Evolutionary conservation across 1,140 invertebrate genomes (phyloP), one percentile per base, ranked within the genome.

Genomic region (Drosophila oshimai): DNA sequence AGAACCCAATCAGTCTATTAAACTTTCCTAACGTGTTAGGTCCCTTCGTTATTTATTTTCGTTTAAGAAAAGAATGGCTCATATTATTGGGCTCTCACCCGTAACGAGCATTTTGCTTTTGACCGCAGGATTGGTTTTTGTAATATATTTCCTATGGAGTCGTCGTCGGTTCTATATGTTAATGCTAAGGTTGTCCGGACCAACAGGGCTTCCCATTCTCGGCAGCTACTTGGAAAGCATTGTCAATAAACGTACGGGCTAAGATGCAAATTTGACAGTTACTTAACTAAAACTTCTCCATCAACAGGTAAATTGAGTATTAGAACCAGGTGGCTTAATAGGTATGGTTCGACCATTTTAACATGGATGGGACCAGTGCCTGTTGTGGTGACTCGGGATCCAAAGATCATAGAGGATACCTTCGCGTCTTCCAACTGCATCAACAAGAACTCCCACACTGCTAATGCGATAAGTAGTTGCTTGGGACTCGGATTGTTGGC

Each of bases 81-180:
- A n/a, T n/a, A n/a, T n/a, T n/a, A n/a, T n/a, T n/a, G n/a, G n/a
- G n/a, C n/a, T n/a, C n/a, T n/a, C n/a, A n/a, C n/a, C n/a, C n/a
- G n/a, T n/a, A n/a, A n/a, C n/a, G n/a, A n/a, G n/a, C n/a, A n/a
- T 22, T 22, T 22, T 2, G 6, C 5, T 20, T 1, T 12, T 41
- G 37, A 2, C 5, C 6, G 33, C 7, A 6, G 49, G 31, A 26
- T 4, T 10, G 17, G n/a, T 67, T 13, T 10, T 60, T n/a, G 80
- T 57, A 61, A 41, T 87, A 4, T 64, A 54, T 41, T 55, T 74
- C 45, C 6, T 90, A 4, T 89, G 86, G 89, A 72, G 46, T 17
- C 73, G 86, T 2, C 60, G 88, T 7, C 67, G 46, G 44, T 39
- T 73, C 10, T 88, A 90, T 44, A 22, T 44, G 7, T 39, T 89